Base-by-base conservation (phyloP, 2,797 vertebrate species). In the Chelonia mydas region DNA sequence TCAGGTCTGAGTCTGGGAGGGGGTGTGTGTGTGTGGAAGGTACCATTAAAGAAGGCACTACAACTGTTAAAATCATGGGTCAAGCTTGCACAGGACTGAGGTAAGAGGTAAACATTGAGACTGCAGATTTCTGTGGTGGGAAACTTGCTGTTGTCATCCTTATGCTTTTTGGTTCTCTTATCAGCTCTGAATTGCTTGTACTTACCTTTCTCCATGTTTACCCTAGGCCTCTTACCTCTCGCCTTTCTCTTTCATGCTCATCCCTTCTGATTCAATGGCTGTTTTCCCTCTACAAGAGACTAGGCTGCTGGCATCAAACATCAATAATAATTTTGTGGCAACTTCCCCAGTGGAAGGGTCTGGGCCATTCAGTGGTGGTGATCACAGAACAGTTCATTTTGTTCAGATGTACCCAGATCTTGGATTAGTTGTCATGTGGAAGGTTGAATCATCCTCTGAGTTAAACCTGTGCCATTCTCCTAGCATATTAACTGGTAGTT, bases 401-500 rank as follows among this genome's bases (percentile, higher is more conserved):
- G 77, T 85, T 85, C 59, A 68, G 5, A 16, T 53, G 54, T 33
- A 17, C 41, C 49, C 37, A 86, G 45, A 80, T 57, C 25, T 54
- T 86, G 33, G 28, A 57, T 80, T 37, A 87, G 81, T 61, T 79
- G 45, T 76, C 3, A 1, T 33, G 2, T 16, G 23, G 61, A 83
- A 51, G 41, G 87, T 90, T 91, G 74, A 85, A 5, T 33, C 90
- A 19, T 77, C 78, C 81, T 84, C 85, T 54, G 85, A 89, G 91
- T 90, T 80, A 88, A 45, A 84, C 81, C 74, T 92, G 76, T 10
- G 1, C 86, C 91, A 61, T 59, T 76, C 76, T 12, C 6, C 41
- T 47, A 41, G 57, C 0, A 2, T 81, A 33, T 88, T 90, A 54
- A n/a, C 89, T 92, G 89, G 79, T 84, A 86, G 45, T 1, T 88